A percentile compares a stretch with the other conserved stretches of the same genome.
phyloP scores from a whole-genome alignment of 2,113 vertebrate species.

The Podocnemis expansa region DNA sequence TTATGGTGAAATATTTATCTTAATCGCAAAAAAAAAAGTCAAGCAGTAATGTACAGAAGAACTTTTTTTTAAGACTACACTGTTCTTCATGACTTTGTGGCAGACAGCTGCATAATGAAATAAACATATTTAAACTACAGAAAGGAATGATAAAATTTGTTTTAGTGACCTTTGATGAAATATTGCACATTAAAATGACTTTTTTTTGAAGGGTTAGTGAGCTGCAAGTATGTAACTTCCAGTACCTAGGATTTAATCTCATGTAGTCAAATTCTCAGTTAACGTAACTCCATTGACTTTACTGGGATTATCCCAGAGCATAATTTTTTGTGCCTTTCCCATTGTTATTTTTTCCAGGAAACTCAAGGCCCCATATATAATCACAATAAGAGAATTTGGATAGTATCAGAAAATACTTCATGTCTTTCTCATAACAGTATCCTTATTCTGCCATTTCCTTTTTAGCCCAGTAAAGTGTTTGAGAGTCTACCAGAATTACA shows the following conservation, averaged over 20 bases:
- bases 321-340: neutral
- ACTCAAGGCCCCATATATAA: neutral
- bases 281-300: neutral
- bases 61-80: neutral
- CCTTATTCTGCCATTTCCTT: neutral
- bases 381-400: rapidly evolving
- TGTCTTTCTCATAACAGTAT: neutral
- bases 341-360: neutral
- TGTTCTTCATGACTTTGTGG: neutral
- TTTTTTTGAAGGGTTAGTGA: neutral
- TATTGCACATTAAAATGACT: neutral
- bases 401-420: neutral
- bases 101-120: neutral
- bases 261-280: neutral
- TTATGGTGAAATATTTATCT: neutral
- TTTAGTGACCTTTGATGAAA: neutral
- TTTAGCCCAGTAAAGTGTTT: neutral
- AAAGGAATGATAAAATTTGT: neutral
- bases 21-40: neutral
- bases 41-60: neutral
- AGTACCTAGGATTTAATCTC: neutral
- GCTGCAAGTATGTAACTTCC: neutral
- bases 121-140: neutral
- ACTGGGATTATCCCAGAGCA: neutral
- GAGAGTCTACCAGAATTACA: neutral